Evolutionary conservation across 2,797 vertebrate species (phyloP), one percentile per base, ranked within the genome.

Genomic region (Potorous gilbertii): DNA sequence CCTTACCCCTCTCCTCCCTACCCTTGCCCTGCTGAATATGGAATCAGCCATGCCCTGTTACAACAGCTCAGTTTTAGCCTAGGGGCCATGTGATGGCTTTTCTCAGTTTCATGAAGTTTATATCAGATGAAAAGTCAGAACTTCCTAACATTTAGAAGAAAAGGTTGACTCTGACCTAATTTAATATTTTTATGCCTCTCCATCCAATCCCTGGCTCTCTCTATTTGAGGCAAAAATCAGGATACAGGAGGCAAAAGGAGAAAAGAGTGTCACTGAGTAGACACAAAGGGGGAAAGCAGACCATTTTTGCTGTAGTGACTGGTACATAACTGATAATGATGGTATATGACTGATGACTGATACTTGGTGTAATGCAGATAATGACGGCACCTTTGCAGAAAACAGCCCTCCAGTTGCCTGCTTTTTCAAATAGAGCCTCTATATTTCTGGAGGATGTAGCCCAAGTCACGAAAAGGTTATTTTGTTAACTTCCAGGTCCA

Each of bases 341-440:
- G 55, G 24, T 56, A 56, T 56, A 27, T 56, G 56, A 56, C 24
- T 56, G 56, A 56, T 28, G 24, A 56, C 24, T 56, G 56, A 56
- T 56, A 56, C 28, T 27, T 56, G 56, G 56, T 9, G 28, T 28
- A 56, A 28, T 27, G 54, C 13, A 66, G 90, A 81, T 89, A 90
- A 34, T n/a, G 11, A 1, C 10, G 62, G 11, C 56, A 46, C 81
- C 93, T 95, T 91, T 62, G 93, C 54, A 89, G 52, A 90, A 89
- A 56, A 14, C 29, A 92, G 46, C 91, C 91, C 66, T 89, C 21
- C n/a, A 46, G 52, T 56, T 91, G 62, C 56, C 50, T 5, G 9
- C 6, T 54, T 62, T 94, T 94, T 91, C n/a, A 93, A 55, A 90
- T 24, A 56, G 31, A 94, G 27, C 28, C 50, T 94, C 91, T 89